Base-by-base conservation (phyloP, 2,888 invertebrate species). In the Onthophagus sagittarius region DNA sequence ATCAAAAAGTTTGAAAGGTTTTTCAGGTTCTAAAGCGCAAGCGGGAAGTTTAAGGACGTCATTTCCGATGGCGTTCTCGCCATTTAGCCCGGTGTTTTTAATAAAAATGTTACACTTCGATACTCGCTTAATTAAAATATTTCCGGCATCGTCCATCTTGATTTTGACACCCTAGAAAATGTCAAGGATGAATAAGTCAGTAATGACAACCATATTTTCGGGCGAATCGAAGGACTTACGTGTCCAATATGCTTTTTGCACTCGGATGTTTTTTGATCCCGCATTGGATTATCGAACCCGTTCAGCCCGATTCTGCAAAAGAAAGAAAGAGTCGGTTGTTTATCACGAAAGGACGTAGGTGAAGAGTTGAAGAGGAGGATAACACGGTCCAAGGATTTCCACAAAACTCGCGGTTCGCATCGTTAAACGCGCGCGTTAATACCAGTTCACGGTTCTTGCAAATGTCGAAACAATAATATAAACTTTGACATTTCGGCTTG, bases 251-350 rank as follows among this genome's bases (percentile, higher is more conserved):
- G 94, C 85, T 93, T 90, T 86, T 95, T 93, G 71, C 95, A 88
- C 86, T 95, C 95, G 80, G 94, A 94, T 79, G 95, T 94, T 86
- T 94, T 94, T 79, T 90, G 90, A 87, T 96, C 96, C 84, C 96
- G 88, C 89, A 94, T 92, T 77, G 95, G 94, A 87, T 96, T 96
- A 83, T 94, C 94, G 83, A 97, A 96, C 78, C 95, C 95, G 86
- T 95, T 94, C 82, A 97, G 89, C 77, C 97, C 96, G 86, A 96
- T 95, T 88, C 95, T 94, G 89, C 67, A 67, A 67, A 67, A 67
- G 31, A 67, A 23, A 23, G 67, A 31, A 67, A 53, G 39, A 53
- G 39, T 53, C 39, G 39, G 39, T 53, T 53, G 39, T 53, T 53
- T 53, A 53, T 53, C 39, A 53, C 39, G 39, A 53, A 53, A 53